Conservation (phyloP, 2,888 invertebrate genomes). For the Polyploca ridens region DNA sequence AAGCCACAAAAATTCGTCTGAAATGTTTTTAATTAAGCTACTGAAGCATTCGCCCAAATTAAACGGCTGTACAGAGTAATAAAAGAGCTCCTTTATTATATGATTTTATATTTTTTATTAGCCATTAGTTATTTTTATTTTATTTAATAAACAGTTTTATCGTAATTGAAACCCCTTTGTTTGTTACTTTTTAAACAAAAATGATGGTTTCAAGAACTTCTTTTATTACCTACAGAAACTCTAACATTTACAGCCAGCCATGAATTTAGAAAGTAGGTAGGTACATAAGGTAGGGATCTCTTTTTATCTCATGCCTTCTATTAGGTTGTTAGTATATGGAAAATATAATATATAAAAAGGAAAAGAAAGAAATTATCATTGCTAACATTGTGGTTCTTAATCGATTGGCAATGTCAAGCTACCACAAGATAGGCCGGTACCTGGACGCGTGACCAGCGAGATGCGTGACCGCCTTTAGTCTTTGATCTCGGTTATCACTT, state of each 20-base stretch:
- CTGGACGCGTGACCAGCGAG: too few species aligned
- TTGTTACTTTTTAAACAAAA: background rate
- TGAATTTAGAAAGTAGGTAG: background rate
- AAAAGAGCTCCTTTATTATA: slow-evolving; percentile 34
- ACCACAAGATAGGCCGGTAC: too few species aligned
- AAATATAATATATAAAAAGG: too few species aligned
- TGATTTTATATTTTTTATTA: slow-evolving; percentile 30
- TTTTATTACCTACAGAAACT: background rate
- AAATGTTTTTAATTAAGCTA: slow-evolving; percentile 55
- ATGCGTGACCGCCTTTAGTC: too few species aligned
- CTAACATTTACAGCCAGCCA: background rate
- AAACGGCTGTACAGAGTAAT: slow-evolving; percentile 36
- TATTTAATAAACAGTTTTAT: slow-evolving; percentile 16
- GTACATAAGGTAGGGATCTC: too few species aligned
- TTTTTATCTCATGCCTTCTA: too few species aligned
- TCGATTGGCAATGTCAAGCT: too few species aligned
- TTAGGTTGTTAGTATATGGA: too few species aligned
- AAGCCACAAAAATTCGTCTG: slow-evolving; percentile 47
- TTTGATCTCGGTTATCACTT: too few species aligned
- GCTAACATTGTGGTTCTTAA: too few species aligned
- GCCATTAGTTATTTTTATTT: slow-evolving; percentile 9
- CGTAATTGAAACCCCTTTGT: slow-evolving; percentile 1
- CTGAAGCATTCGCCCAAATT: slow-evolving; percentile 46
- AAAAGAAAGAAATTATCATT: too few species aligned
- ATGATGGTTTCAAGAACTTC: background rate